A percentile compares a stretch with the other conserved stretches of the same genome.
phyloP scores from a whole-genome alignment of 2,888 invertebrate genomes.

The Mellilla xanthometata region DNA sequence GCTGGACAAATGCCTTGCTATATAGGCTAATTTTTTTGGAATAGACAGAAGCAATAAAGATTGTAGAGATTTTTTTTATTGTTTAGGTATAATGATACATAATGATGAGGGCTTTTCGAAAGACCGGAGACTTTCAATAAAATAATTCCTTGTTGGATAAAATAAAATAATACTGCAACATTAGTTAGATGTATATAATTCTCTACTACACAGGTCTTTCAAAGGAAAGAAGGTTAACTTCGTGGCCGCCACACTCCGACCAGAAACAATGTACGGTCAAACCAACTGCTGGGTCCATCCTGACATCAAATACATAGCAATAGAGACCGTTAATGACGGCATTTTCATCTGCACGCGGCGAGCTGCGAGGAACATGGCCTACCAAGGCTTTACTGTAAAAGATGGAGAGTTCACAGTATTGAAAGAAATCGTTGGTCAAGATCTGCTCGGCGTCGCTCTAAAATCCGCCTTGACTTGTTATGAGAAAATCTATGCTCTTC shows the following conservation, averaged over 20 bases:
- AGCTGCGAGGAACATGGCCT: slow-evolving; percentile 97
- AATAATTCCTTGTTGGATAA: too few species aligned
- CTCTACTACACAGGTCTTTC: slow-evolving; percentile 60
- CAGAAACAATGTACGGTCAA: slow-evolving; percentile 99
- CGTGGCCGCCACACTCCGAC: slow-evolving; percentile 98
- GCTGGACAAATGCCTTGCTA: too few species aligned
- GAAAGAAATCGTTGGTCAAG: slow-evolving; percentile 86
- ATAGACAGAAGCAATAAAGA: too few species aligned
- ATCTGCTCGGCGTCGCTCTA: slow-evolving; percentile 92
- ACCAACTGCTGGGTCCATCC: slow-evolving; percentile 99
- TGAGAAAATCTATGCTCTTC: slow-evolving; percentile 93
- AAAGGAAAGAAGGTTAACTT: slow-evolving; percentile 86
- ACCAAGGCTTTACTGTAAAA: slow-evolving; percentile 93
- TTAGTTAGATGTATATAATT: too few species aligned
- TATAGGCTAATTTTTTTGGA: too few species aligned
- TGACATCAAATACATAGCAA: slow-evolving; percentile 96
- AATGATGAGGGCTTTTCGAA: too few species aligned
- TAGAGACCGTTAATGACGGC: slow-evolving; percentile 87
- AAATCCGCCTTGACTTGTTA: slow-evolving; percentile 93
- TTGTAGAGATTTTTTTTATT: too few species aligned
- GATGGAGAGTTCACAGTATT: slow-evolving; percentile 91
- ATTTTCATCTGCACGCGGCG: slow-evolving; percentile 94
- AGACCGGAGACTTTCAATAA: too few species aligned
- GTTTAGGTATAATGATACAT: too few species aligned
- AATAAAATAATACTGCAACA: too few species aligned